Conservation (phyloP, 2,888 invertebrate genomes). For the Cerceris rybyensis region DNA sequence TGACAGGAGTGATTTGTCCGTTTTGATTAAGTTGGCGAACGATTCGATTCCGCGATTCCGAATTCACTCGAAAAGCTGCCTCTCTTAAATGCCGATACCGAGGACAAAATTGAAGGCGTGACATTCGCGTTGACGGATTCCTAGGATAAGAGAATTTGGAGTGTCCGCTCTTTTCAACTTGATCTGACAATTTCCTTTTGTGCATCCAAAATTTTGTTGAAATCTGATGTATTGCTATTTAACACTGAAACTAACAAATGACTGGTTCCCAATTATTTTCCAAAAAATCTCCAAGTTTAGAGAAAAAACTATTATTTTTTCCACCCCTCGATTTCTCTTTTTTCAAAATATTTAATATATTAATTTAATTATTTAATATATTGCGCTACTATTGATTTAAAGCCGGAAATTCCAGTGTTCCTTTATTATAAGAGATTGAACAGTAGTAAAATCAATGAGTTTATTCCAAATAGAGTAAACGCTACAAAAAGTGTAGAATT, state of each 20-base stretch:
- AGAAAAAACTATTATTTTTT: too few relatives aligned
- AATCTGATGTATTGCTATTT: background rate
- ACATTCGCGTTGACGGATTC: constrained; percentile 1
- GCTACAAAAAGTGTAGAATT: too few relatives aligned
- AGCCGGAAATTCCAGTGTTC: too few relatives aligned
- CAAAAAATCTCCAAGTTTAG: too few relatives aligned
- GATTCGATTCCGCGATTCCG: background rate
- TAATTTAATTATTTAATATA: too few relatives aligned
- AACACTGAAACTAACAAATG: background rate
- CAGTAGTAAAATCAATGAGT: too few relatives aligned
- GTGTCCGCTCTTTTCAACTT: background rate
- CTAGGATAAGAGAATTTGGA: background rate
- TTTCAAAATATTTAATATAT: too few relatives aligned
- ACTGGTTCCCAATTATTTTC: too few relatives aligned
- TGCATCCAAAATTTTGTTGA: background rate
- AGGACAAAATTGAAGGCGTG: background rate
- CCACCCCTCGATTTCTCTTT: too few relatives aligned
- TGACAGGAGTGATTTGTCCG: constrained; percentile 7
- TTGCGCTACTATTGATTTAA: too few relatives aligned
- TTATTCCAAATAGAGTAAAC: too few relatives aligned
- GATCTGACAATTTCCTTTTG: background rate
- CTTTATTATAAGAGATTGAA: too few relatives aligned
- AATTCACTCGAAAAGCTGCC: background rate
- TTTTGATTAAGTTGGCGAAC: constrained; percentile 10
- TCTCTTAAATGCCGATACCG: background rate